Conservation (phyloP, 2,888 invertebrate species). For the Dascillus cervinus region DNA sequence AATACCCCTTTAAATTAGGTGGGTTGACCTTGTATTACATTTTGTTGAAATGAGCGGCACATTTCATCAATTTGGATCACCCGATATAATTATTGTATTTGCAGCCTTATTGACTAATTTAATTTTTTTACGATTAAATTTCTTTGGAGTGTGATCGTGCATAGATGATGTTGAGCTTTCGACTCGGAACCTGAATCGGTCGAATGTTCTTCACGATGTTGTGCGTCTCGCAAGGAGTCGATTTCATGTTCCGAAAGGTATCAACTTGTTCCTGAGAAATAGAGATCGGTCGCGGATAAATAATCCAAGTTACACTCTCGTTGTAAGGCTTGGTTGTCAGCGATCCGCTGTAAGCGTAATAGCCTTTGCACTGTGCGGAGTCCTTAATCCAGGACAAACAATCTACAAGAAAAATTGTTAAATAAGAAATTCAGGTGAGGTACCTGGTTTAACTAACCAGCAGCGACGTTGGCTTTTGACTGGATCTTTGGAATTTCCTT, state of each 20-base stretch:
- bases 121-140: too few relatives aligned
- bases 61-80: too few relatives aligned
- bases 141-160: conserved; percentile 39
- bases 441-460: conserved; percentile 23
- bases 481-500: conserved; percentile 37
- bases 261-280: conserved; percentile 59
- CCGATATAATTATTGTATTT: too few relatives aligned
- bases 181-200: conserved; percentile 35
- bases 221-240: conserved; percentile 36
- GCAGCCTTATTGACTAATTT: too few relatives aligned
- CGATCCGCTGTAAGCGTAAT: conserved; percentile 66
- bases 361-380: conserved; percentile 59
- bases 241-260: conserved; percentile 35
- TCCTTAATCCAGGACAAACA: conserved; percentile 62
- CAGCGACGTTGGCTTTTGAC: conserved; percentile 30
- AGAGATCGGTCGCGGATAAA: conserved; percentile 60
- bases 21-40: too few relatives aligned
- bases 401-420: conserved; percentile 41
- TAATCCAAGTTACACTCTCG: conserved; percentile 68
- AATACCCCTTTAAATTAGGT: too few relatives aligned
- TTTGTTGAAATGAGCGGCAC: too few relatives aligned
- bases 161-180: conserved; percentile 35
- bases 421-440: conserved; percentile 1
- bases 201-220: conserved; percentile 38
- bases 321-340: conserved; percentile 65